Evolutionary conservation across 2,888 invertebrate genomes (phyloP), one percentile per base, ranked within the genome.

Genomic region (Subacronicta megacephala): DNA sequence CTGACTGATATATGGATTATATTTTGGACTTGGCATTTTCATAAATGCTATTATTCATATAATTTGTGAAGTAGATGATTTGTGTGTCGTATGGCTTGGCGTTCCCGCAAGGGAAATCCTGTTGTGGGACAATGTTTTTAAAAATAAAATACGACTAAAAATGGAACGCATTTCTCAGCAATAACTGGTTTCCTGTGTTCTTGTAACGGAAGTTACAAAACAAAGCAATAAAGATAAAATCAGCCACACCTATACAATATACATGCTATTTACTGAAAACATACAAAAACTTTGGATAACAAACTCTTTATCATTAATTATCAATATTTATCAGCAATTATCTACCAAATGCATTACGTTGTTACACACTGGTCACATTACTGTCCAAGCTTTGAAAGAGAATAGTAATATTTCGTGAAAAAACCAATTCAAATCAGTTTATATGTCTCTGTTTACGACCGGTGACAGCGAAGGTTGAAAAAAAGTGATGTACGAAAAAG

Each of bases 401-500:
- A 5, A 0, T 23, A 31, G 41, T 18, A 3, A 31, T 29, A 15
- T 42, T 59, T 1, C n/a, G 18, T 40, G 7, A 9, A 36, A 1
- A 1, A 16, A 2, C 1, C 1, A 13, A 23, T 20, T 26, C 1
- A 12, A 46, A 41, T 4, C 7, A 18, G 10, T 17, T 15, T 6
- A 2, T 5, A 26, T 31, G n/a, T 6, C 10, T 36, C 18, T 42
- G 17, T 46, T 43, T 36, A 35, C 17, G 18, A 18, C 23, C 38
- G 26, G 46, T 56, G 45, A 31, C 29, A 6, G 18, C 31, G 29
- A 53, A 73, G 50, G 41, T 53, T 47, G 29, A 57, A 57, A 38
- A 29, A 33, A 41, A 44, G 35, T 7, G 26, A 72, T 56, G 72
- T 56, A 44, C 50, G 38, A 56, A 43, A 75, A 18, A 38, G 15